Conservation (phyloP, 1,140 invertebrate species). For the Helicoverpa zea region DNA sequence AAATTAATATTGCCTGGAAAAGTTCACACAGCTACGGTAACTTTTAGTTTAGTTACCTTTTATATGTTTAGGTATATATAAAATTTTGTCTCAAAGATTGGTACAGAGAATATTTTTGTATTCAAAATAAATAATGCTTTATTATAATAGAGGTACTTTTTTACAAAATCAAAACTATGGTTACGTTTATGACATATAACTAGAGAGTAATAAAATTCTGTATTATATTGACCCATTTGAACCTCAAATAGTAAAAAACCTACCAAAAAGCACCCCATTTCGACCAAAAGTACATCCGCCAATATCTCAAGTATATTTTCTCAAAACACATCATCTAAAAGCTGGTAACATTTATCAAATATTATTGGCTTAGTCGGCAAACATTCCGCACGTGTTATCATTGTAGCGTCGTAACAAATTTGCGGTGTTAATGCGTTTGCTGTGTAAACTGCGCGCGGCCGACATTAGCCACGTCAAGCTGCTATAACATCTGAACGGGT, state of each 20-base stretch:
- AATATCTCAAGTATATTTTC: slow-evolving; percentile 31
- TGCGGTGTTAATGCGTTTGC: slow-evolving; percentile 50
- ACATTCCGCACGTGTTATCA: slow-evolving; percentile 50
- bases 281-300: background rate
- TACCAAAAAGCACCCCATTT: background rate
- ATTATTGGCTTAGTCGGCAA: slow-evolving; percentile 47
- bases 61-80: background rate
- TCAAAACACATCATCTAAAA: slow-evolving; percentile 32
- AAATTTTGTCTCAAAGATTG: background rate
- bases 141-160: too few relatives aligned
- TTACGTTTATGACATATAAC: too few relatives aligned
- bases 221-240: too few relatives aligned
- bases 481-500: slow-evolving; percentile 29
- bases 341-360: slow-evolving; percentile 43
- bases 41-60: background rate
- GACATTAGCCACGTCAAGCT: slow-evolving; percentile 31
- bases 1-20: background rate
- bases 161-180: too few relatives aligned
- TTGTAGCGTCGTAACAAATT: slow-evolving; percentile 50
- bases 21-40: too few relatives aligned
- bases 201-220: too few relatives aligned
- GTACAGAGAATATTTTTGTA: too few relatives aligned
- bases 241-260: background rate
- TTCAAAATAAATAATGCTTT: too few relatives aligned
- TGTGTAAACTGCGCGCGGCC: slow-evolving; percentile 39